A percentile compares a stretch with the other conserved stretches of the same genome.
Evolutionary conservation across 2,113 vertebrate species (phyloP).

Genomic region (Lepus americanus): DNA sequence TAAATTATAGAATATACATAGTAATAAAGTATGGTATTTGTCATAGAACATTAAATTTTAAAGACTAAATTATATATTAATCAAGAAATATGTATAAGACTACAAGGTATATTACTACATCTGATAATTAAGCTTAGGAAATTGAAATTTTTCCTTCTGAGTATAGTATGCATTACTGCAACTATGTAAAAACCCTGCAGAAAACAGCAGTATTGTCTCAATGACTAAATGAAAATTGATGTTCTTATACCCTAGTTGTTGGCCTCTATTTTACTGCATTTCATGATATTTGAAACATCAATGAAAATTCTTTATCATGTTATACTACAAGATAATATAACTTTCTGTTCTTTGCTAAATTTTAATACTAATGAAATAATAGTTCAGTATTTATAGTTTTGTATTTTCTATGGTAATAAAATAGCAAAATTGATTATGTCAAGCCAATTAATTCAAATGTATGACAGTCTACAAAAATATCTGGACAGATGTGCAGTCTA

Average conservation of each 20-base stretch:
- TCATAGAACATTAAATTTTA: slow-evolving; percentile 2
- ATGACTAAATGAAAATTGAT: neutral
- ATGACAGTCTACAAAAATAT: neutral
- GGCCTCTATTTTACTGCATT: neutral
- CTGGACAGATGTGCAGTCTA: neutral
- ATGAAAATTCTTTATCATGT: neutral
- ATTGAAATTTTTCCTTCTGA: neutral
- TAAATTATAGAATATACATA: neutral
- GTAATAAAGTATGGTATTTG: neutral
- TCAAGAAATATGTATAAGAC: neutral
- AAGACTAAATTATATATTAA: neutral
- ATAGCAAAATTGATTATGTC: neutral
- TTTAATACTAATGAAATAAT: slow-evolving; percentile 32
- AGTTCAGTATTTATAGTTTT: neutral
- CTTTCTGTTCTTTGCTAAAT: neutral
- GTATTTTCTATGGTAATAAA: neutral
- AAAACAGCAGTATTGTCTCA: neutral
- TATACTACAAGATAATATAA: neutral
- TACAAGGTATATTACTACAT: neutral
- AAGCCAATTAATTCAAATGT: neutral
- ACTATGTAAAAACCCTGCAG: neutral
- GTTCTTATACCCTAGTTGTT: neutral
- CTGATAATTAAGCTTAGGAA: neutral
- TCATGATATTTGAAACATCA: slow-evolving; percentile 13
- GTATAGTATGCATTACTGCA: neutral